Percentiles rank a stretch among this genome's conserved stretches.
These are phyloP conservation scores for Dynastes grantii DNA, from an alignment of 2,888 invertebrate genomes.

Conservation along the genomic window DNA sequence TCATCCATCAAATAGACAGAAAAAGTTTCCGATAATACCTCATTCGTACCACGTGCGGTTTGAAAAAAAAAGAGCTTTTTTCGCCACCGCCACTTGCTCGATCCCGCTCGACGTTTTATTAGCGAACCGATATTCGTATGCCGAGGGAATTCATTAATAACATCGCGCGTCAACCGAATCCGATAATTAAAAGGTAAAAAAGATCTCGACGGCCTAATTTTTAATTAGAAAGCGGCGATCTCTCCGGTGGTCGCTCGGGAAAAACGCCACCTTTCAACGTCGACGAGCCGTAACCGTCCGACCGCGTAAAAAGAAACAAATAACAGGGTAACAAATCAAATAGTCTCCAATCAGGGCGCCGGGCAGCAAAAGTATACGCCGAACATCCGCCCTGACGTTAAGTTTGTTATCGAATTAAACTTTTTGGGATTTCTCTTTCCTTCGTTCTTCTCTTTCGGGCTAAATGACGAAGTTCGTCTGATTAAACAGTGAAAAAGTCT, in stretches of 20 bases:
- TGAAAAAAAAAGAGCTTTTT: not conserved
- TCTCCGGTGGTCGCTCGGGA: constrained; percentile 4
- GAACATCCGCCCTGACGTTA: constrained; percentile 22
- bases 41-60: not conserved
- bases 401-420: constrained; percentile 45
- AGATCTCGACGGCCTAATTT: constrained; percentile 45
- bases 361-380: not conserved
- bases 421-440: constrained; percentile 22
- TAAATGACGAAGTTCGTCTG: constrained; percentile 11
- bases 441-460: not conserved
- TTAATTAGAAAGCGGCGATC: constrained; percentile 45
- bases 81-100: not conserved
- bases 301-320: constrained; percentile 48
- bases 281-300: constrained; percentile 6
- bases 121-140: constrained; percentile 11
- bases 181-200: constrained; percentile 46
- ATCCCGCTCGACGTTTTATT: constrained; percentile 29
- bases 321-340: constrained; percentile 50
- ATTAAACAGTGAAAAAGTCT: not conserved
- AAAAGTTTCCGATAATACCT: not conserved
- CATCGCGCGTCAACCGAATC: constrained; percentile 35
- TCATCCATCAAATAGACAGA: not conserved
- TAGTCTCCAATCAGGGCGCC: constrained; percentile 41
- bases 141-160: constrained; percentile 44
- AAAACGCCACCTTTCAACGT: constrained; percentile 11